Conservation (phyloP, 2,888 invertebrate species). For the Caenorhabditis sp. region DNA sequence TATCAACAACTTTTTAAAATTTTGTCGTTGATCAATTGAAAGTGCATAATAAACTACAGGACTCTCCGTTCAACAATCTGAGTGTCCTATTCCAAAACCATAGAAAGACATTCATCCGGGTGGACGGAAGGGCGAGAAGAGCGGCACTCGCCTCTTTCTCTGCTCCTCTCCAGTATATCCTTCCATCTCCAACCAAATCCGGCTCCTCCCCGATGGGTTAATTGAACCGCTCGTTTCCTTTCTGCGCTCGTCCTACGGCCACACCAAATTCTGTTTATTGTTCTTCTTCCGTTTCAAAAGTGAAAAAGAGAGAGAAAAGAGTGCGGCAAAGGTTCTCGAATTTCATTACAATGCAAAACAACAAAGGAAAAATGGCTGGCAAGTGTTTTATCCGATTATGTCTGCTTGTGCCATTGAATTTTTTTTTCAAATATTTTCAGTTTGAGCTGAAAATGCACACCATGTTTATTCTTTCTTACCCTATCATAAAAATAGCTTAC, state of each 20-base stretch:
- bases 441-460: too few relatives aligned
- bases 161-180: not conserved
- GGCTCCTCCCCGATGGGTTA: conserved; percentile 57
- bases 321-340: conserved; percentile 24
- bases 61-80: not conserved
- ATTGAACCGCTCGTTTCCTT: conserved; percentile 56
- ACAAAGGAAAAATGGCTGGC: not conserved
- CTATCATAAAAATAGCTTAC: too few relatives aligned
- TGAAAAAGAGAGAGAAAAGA: not conserved
- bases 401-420: conserved; percentile 25
- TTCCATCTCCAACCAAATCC: conserved; percentile 39
- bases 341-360: conserved; percentile 21
- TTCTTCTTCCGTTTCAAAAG: conserved; percentile 37
- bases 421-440: not conserved
- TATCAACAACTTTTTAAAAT: not conserved
- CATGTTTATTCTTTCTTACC: too few relatives aligned
- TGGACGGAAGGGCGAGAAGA: conserved; percentile 2
- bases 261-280: conserved; percentile 29
- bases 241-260: not conserved
- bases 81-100: conserved; percentile 20
- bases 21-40: conserved; percentile 49
- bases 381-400: conserved; percentile 39
- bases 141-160: not conserved
- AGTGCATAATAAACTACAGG: conserved; percentile 32
- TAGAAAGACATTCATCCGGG: conserved; percentile 14